Evolutionary conservation across 2,797 vertebrate genomes (phyloP), one percentile per base, ranked within the genome.

Genomic region (Pipistrellus nathusii): DNA sequence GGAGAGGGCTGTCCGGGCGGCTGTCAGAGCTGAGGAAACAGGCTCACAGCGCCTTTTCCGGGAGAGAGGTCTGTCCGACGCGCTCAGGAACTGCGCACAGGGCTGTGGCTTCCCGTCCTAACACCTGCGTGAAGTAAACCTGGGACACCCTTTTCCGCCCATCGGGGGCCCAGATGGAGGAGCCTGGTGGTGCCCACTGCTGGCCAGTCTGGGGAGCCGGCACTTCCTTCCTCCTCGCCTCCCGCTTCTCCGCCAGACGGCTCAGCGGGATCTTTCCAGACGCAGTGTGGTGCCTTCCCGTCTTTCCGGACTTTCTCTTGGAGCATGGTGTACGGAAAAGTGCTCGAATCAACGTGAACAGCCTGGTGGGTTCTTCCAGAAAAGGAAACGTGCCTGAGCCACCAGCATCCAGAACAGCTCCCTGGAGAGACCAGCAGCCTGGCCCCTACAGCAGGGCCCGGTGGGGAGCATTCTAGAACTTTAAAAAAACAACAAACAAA

Each of bases 11-110:
- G 53, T 55, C 48, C 15, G 8, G 20, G 53, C 53, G 7, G 53
- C 53, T 55, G 53, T 32, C 44, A 14, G 25, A 62, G 8, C 0
- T 4, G 32, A 53, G 44, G 51, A 38, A n/a, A 7, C 11, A 10
- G 27, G 23, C 25, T 38, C 55, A 30, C 17, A 38, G 66, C 8
- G 7, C 8, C 12, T 5, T 20, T 30, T 30, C 35, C 12, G 2
- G 5, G 38, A 87, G 30, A 59, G 41, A 13, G 14, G 1, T 66
- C 71, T 14, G 3, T 66, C 46, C 6, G 2, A 46, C 3, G 4
- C 0, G 0, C 0, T 23, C 14, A 17, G 18, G 1, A 21, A 17
- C 25, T 10, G 75, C 53, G 8, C 20, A 7, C 53, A 1, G 53
- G 53, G 20, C 53, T 55, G 53, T 55, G 53, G 53, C 53, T 55